Percentiles rank a stretch among this genome's conserved stretches.
phyloP scores from a whole-genome alignment of 2,797 vertebrate genomes.

The Lagorchestes hirsutus region DNA sequence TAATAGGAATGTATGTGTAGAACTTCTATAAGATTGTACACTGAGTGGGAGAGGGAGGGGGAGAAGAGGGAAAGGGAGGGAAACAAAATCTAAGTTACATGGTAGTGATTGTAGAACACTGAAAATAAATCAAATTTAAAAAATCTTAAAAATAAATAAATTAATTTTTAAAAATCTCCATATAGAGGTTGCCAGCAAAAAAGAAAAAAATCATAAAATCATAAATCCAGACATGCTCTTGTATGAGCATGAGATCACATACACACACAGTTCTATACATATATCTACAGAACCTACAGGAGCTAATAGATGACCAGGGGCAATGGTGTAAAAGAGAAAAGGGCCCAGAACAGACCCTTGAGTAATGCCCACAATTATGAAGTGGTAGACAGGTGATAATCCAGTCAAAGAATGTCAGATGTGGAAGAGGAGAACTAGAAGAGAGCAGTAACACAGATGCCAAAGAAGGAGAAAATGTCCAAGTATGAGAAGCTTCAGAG shows the following conservation, averaged over 20 bases:
- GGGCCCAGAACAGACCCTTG: neutral
- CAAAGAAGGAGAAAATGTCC: neutral
- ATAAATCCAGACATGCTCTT: neutral
- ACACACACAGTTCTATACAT: neutral
- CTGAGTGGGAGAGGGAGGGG: no score
- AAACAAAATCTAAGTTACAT: no score
- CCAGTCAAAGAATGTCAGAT: neutral
- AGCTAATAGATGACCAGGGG: neutral
- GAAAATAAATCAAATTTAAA: no score
- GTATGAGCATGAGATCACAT: neutral
- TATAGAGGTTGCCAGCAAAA: no score
- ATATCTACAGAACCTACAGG: neutral
- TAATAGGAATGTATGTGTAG: no score
- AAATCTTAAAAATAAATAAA: no score
- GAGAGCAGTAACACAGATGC: neutral
- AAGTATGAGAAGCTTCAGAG: neutral
- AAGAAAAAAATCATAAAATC: neutral
- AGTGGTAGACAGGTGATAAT: neutral
- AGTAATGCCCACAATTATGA: neutral
- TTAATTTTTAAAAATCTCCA: no score
- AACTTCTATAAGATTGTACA: no score
- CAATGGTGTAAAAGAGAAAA: neutral
- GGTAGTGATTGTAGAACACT: no score
- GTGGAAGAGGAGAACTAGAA: neutral
- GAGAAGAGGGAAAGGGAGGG: no score